Base-by-base conservation (phyloP, 2,888 invertebrate genomes). In the Metellina segmentata region DNA sequence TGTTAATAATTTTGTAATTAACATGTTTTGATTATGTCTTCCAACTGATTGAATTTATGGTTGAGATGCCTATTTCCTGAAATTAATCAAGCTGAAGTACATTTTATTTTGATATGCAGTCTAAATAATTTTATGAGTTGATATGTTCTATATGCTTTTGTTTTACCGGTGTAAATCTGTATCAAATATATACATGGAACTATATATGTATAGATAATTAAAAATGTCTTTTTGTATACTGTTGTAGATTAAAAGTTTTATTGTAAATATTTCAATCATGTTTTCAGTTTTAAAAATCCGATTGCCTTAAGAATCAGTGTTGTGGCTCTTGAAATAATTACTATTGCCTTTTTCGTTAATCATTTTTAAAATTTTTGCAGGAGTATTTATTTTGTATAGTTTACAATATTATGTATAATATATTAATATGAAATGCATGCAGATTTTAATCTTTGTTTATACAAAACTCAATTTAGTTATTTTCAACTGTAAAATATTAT, bases 161-260 rank as follows among this genome's bases (percentile, higher is more conserved):
- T 70, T 81, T 81, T 52, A 87, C 87, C 87, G 87, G 87, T 87
- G 87, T 79, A 87, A 61, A 87, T 87, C 79, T 87, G 79, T 79
- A 72, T 79, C 53, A 52, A 61, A 81, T 49, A 81, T 82, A 83
- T 83, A 82, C 48, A 81, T 79, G 52, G 20, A 87, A 72, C 19
- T 81, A 90, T 90, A 78, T 85, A 78, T 83, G 83, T 89, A 83
- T 83, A 83, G 78, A 53, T 51, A 82, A 81, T 53, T 48, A 79
- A 87, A 79, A 52, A 81, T 81, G 87, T 87, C 53, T 82, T 78
- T 88, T 89, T 89, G 89, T 83, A 83, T 70, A 89, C 82, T 91
- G 90, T 91, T 91, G 90, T 91, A 91, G 86, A 91, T 51, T 91
- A 75, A 86, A 91, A 91, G 81, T 91, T 91, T 91, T 91, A 91